Conservation (phyloP, 2,797 vertebrate genomes). For the Smutsia temminckii region DNA sequence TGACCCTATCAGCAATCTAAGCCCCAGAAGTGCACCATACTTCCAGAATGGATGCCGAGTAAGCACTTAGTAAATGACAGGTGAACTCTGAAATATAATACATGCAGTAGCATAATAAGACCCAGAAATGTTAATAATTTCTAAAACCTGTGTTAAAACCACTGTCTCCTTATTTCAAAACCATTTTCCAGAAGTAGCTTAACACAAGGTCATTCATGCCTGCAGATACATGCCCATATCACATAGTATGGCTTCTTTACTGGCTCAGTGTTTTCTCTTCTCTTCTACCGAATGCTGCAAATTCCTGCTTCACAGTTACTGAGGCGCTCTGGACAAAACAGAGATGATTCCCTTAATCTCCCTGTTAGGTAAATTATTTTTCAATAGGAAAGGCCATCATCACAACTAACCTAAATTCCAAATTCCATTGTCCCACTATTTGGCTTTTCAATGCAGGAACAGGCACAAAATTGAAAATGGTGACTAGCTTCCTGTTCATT, state of each 20-base stretch:
- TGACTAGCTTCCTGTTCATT: background rate
- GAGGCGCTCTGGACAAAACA: background rate
- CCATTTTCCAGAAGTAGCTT: slow-evolving; percentile 8
- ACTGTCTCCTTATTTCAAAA: slow-evolving; percentile 42
- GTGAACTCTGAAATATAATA: slow-evolving; percentile 26
- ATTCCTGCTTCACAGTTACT: background rate
- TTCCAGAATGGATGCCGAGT: background rate
- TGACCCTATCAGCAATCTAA: background rate
- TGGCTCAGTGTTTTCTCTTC: background rate
- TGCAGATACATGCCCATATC: background rate
- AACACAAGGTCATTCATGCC: background rate
- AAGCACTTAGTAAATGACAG: background rate
- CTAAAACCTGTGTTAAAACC: background rate
- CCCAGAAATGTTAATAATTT: background rate
- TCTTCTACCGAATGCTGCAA: background rate
- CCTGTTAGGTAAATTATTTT: background rate
- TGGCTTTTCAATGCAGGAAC: slow-evolving; percentile 13
- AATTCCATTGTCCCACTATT: background rate
- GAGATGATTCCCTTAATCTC: background rate
- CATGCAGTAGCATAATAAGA: background rate
- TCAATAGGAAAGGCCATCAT: background rate
- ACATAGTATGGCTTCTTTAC: background rate
- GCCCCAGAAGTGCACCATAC: background rate
- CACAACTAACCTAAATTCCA: slow-evolving; percentile 16
- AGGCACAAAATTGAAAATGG: background rate